Percentiles rank a stretch among this genome's conserved stretches.
phyloP scores from a whole-genome alignment of 2,113 vertebrate species.

The Urocynchramus pylzowi region DNA sequence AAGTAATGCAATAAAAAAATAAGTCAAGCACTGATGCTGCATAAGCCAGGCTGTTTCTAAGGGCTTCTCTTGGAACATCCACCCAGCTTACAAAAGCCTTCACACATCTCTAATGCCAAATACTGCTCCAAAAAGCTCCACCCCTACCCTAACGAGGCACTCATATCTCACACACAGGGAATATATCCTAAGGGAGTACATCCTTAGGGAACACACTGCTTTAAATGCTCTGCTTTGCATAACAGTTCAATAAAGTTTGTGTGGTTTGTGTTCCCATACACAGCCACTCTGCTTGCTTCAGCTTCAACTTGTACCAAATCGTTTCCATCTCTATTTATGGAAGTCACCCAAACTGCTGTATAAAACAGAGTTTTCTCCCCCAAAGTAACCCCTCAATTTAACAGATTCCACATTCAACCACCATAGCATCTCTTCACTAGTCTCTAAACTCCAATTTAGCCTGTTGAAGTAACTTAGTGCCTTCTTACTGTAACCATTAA shows the following conservation, averaged over 20 bases:
- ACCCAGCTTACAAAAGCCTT: background rate
- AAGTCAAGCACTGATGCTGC: background rate
- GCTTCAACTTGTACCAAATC: background rate
- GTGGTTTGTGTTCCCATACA: background rate
- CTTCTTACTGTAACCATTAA: background rate
- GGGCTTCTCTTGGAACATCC: background rate
- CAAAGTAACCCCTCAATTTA: background rate
- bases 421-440: background rate
- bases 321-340: background rate
- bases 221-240: background rate
- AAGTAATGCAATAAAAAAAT: background rate
- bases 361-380: background rate
- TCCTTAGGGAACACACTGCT: background rate
- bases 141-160: rapidly evolving
- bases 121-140: background rate
- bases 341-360: background rate
- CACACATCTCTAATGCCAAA: background rate
- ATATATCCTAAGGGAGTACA: background rate
- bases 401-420: background rate
- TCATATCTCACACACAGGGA: background rate
- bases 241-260: background rate
- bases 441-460: background rate
- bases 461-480: background rate
- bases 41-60: background rate
- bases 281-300: background rate